phyloP scores from a whole-genome alignment of 2,113 vertebrate species.

The Brienomyrus brachyistius region DNA sequence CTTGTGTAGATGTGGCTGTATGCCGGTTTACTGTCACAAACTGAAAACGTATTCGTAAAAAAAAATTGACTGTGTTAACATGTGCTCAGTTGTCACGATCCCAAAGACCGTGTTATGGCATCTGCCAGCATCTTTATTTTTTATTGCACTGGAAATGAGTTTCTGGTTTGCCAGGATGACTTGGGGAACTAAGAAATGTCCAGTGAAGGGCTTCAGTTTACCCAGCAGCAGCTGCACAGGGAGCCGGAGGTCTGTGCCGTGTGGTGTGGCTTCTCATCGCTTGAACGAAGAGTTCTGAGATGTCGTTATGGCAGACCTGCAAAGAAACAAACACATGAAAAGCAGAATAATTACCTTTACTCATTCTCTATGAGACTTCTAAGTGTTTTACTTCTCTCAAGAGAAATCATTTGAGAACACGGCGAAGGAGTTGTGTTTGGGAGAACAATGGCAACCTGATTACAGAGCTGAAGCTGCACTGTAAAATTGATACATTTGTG shows the following conservation, averaged over 20 bases:
- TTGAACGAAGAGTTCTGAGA: constrained; percentile 30
- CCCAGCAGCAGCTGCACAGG: constrained; percentile 26
- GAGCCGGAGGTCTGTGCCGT: constrained; percentile 21
- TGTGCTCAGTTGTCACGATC: constrained; percentile 46
- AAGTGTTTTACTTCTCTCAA: constrained; percentile 39
- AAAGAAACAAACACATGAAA: constrained; percentile 37
- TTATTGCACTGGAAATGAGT: constrained; percentile 52
- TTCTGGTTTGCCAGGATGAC: constrained; percentile 42
- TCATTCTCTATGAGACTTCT: constrained; percentile 34
- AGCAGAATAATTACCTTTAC: constrained; percentile 42
- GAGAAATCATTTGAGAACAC: constrained; percentile 49
- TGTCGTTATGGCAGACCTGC: constrained; percentile 27
- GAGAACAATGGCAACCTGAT: constrained; percentile 53
- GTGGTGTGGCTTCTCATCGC: background rate
- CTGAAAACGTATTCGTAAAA: constrained; percentile 45
- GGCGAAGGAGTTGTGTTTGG: constrained; percentile 55
- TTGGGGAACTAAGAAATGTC: constrained; percentile 35
- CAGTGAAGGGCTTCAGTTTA: constrained; percentile 37
- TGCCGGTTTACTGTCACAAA: constrained; percentile 54
- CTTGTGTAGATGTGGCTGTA: constrained; percentile 47
- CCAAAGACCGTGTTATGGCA: constrained; percentile 46
- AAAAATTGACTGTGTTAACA: constrained; percentile 35
- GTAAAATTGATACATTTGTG: constrained; percentile 59
- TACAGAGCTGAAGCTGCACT: constrained; percentile 50
- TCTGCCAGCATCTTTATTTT: constrained; percentile 48